Evolutionary conservation across 2,888 invertebrate species (phyloP), one percentile per base, ranked within the genome.

Genomic region (Mystacides longicornis): DNA sequence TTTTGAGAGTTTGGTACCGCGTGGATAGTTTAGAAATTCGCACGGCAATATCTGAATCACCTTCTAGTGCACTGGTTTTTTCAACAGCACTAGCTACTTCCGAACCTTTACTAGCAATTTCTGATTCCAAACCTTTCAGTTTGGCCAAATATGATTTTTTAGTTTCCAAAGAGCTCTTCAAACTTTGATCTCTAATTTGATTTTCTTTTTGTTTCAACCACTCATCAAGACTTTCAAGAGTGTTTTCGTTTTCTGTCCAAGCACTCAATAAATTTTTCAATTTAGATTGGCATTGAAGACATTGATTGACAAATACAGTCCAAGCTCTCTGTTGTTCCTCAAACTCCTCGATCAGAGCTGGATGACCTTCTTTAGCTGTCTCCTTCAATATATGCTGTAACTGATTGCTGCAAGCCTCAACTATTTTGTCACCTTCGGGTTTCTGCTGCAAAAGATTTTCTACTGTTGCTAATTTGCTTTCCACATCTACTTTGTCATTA

Each of bases 131-230:
- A 47, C 79, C 76, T 62, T 83, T 83, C 0, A 95, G 75, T 69
- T 89, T 90, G 53, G 86, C 82, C 52, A 93, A 73, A 70, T 93
- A 89, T 7, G 79, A 77, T 60, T 82, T 78, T 71, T 96, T 96
- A 2, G 90, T 82, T 63, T 89, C 89, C 27, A 90, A 82, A 2
- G 87, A 89, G 65, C 86, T 92, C 69, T 90, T 91, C 1, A 94
- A 77, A 62, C 90, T 89, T 70, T 93, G 93, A 68, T 93, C 93
- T 70, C 93, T 89, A 0, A 94, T 82, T 67, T 87, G 85, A 49
- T 81, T 81, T 71, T 96, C 95, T 67, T 89, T 89, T 51, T 85
- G 80, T 67, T 89, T 91, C 50, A 93, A 77, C 95, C 95, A 96
- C 49, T 81, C 79, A 65, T 87, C 88, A 1, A 95, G 74, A 55